Evolutionary conservation across 2,888 invertebrate genomes (phyloP).

Genomic region (Mythimna lalbum): DNA sequence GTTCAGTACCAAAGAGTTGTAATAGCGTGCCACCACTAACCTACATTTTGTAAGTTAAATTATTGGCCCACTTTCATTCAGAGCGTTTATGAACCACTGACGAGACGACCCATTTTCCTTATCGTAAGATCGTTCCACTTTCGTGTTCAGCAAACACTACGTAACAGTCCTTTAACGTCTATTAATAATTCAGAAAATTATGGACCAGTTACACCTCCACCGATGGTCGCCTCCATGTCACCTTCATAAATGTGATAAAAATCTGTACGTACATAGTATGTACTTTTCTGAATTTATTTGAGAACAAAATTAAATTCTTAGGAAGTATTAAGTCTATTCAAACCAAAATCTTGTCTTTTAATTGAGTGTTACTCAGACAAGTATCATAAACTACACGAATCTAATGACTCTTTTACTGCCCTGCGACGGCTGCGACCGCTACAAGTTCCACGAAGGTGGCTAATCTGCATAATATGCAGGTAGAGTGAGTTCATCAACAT

Average conservation of each 20-base stretch:
- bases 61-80: constrained; percentile 83
- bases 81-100: constrained; percentile 75
- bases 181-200: constrained; percentile 58
- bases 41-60: constrained; percentile 84
- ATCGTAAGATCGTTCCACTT: constrained; percentile 87
- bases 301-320: not conserved
- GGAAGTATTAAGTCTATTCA: not conserved
- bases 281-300: not conserved
- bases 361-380: constrained; percentile 22
- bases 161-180: constrained; percentile 70
- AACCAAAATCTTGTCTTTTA: constrained; percentile 31
- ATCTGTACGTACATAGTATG: no score
- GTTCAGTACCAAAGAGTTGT: constrained; percentile 62
- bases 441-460: constrained; percentile 66
- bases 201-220: constrained; percentile 14
- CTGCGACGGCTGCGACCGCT: constrained; percentile 45
- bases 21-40: constrained; percentile 86
- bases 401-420: constrained; percentile 56
- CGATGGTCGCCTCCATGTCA: constrained; percentile 6
- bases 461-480: constrained; percentile 84
- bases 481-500: constrained; percentile 82
- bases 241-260: not conserved
- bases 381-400: constrained; percentile 18
- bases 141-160: constrained; percentile 70
- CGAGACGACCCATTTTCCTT: constrained; percentile 84